phyloP scores from a whole-genome alignment of 2,113 vertebrate species.

The Nothocercus nigrocapillus region DNA sequence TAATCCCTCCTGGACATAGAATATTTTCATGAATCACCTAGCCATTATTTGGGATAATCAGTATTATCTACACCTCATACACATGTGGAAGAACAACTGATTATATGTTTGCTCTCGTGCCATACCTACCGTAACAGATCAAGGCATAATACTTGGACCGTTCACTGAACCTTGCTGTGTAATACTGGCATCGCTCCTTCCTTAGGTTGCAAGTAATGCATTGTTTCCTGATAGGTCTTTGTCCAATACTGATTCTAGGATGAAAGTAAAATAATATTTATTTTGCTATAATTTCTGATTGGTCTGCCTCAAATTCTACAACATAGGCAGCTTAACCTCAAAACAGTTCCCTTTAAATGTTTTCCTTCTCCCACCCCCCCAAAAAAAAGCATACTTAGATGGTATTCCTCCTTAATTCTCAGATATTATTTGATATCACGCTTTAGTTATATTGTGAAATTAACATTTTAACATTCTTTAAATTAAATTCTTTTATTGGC shows the following conservation, averaged over 20 bases:
- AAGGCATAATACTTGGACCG: conserved; percentile 82
- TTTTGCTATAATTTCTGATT: not conserved
- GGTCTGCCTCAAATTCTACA: not conserved
- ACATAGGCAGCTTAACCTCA: not conserved
- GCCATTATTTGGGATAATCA: not conserved
- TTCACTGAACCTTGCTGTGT: conserved; percentile 81
- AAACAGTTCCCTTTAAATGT: not conserved
- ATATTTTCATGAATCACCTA: not conserved
- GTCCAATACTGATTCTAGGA: conserved; percentile 81
- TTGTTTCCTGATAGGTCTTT: conserved; percentile 72
- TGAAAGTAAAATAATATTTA: conserved; percentile 59
- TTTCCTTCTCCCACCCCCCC: not conserved
- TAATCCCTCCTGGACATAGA: too few species aligned
- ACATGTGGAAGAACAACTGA: not conserved
- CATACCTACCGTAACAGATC: conserved; percentile 81
- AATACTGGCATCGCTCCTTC: conserved; percentile 84
- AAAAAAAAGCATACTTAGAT: not conserved
- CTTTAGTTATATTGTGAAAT: conserved; percentile 6
- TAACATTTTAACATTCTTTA: not conserved
- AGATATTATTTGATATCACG: not conserved
- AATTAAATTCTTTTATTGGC: not conserved
- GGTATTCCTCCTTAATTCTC: not conserved
- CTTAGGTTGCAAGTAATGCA: conserved; percentile 84
- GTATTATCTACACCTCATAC: not conserved
- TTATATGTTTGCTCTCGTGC: not conserved